Evolutionary conservation across 2,888 invertebrate species (phyloP), one percentile per base, ranked within the genome.

Genomic region (Coremacera marginata): DNA sequence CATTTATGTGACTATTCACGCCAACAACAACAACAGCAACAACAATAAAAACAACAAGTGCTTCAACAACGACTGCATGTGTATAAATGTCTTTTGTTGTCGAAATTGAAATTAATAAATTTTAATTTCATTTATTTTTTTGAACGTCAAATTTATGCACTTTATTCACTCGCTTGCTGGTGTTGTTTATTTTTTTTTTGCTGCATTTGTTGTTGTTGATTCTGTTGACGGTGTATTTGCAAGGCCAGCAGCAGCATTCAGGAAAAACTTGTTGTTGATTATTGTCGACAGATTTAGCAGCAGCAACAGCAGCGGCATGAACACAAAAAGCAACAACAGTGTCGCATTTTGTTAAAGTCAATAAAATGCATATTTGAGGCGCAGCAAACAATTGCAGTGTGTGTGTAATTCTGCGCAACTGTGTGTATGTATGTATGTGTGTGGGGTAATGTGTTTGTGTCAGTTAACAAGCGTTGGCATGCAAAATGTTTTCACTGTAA

Each of bases 61-160:
- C 37, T 60, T 22, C 57, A 19, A 57, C 55, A 57, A 31, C 55
- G 37, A 44, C 14, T 37, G 19, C 60, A 51, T 9, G 22, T 62
- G 62, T 31, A 70, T 37, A 60, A 57, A 57, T 55, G 65, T 57
- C 71, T 75, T 72, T 75, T 75, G 71, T 78, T 74, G 49, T 70
- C 75, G 67, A 67, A 77, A 77, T 79, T 72, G 65, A 77, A 76
- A 76, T 79, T 75, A 79, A 76, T 78, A 76, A 79, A 78, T 77
- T 79, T 77, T 55, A 77, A 60, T 78, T 76, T 44, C 11, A 74
- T 70, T 70, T 14, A 27, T 44, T 67, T 68, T 51, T 37, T 25
- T 51, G 44, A 55, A 65, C n/a, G 11, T 19, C 44, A 55, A 70
- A 62, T 70, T 76, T 62, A 76, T 71, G 75, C 70, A 57, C 57